Evolutionary conservation across 2,797 vertebrate genomes (phyloP).

Genomic region (Ctenosaura bakeri): DNA sequence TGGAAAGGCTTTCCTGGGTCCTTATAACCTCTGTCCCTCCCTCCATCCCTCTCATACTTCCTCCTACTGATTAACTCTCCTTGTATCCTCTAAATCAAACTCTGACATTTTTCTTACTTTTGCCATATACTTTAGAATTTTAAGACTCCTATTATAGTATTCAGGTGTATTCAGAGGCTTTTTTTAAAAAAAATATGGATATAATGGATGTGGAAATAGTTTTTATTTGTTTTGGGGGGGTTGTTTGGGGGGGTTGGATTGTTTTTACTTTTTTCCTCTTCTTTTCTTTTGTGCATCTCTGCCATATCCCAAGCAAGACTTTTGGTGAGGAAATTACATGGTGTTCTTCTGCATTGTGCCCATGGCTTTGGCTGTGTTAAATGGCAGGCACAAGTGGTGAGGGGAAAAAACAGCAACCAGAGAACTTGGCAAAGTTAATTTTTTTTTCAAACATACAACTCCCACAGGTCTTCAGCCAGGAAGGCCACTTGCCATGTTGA

Average conservation of each 20-base stretch:
- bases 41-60: not conserved
- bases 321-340: not conserved
- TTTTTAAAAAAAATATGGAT: not conserved
- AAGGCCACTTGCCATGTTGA: no score
- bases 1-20: not conserved
- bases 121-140: not conserved
- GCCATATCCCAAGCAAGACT: not conserved
- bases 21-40: not conserved
- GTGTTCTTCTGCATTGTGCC: not conserved
- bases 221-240: no score
- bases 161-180: not conserved
- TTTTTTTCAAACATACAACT: no score
- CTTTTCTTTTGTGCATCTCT: not conserved
- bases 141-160: not conserved
- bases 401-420: no score
- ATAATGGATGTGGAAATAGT: not conserved
- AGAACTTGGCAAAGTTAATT: no score
- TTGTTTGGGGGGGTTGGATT: not conserved
- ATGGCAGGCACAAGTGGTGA: not conserved
- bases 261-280: no score
- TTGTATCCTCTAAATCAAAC: not conserved
- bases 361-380: not conserved
- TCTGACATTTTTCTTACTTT: not conserved
- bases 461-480: no score
- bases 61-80: not conserved